Conservation (phyloP, 1,140 invertebrate genomes). For the Drosophila kepulauana region DNA sequence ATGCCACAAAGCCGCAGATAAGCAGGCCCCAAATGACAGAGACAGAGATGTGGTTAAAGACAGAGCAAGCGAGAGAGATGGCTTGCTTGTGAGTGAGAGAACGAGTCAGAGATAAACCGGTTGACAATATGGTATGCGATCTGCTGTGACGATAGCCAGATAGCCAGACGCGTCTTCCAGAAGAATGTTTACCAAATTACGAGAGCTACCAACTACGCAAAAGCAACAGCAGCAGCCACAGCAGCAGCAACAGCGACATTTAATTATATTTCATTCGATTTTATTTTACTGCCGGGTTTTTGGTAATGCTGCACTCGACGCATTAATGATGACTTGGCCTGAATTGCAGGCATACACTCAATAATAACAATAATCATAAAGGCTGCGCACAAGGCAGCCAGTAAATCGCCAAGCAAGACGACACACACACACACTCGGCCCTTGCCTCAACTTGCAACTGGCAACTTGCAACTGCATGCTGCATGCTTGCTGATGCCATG, state of each 20-base stretch:
- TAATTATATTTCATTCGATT: constrained; percentile 83
- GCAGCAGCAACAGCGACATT: constrained; percentile 63
- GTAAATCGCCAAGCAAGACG: constrained; percentile 60
- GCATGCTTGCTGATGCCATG: constrained; percentile 45
- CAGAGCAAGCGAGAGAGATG: not conserved
- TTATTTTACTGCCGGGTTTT: constrained; percentile 78
- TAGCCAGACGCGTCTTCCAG: constrained; percentile 62
- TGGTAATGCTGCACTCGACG: constrained; percentile 74
- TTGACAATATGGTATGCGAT: constrained; percentile 81
- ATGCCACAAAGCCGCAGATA: constrained; percentile 83
- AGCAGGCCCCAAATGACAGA: constrained; percentile 54
- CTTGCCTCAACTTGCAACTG: not conserved
- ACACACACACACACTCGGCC: constrained; percentile 8
- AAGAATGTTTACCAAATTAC: constrained; percentile 80
- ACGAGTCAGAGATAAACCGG: constrained; percentile 57
- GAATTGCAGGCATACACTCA: constrained; percentile 80
- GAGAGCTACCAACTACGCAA: constrained; percentile 74
- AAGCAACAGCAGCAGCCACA: not conserved
- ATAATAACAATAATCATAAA: constrained; percentile 84
- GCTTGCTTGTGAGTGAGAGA: constrained; percentile 3
- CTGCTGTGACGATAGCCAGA: constrained; percentile 69
- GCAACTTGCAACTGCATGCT: not conserved
- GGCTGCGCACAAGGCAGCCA: constrained; percentile 64
- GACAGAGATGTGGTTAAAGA: constrained; percentile 1
- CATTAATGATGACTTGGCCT: constrained; percentile 82